Evolutionary conservation across 2,797 vertebrate species (phyloP), one percentile per base, ranked within the genome.

Genomic region (Gorsachius magnificus): DNA sequence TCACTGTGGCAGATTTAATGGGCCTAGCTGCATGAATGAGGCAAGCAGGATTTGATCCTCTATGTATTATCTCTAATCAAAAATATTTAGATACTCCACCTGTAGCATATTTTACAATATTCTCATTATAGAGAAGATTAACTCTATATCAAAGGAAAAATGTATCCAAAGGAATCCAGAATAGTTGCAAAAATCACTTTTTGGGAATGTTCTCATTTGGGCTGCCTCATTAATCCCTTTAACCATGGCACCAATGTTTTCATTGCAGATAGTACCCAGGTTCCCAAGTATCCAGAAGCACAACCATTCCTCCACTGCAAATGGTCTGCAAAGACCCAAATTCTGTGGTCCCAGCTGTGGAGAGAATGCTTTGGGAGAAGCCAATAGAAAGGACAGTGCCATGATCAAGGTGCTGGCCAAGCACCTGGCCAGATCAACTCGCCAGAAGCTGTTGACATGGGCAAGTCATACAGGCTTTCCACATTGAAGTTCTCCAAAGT

Each of bases 171-270:
- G 75, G 45, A 89, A 92, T 68, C 17, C 56, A 85, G 75, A 94
- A 83, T 28, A 91, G n/a, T 31, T 83, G 64, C 41, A 76, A 89
- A 81, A 92, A 56, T 74, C 12, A 1, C 56, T 66, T 92, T 87
- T 70, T 65, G 14, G 38, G 77, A 82, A 82, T 22, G 9, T 82
- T 87, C 81, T 90, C 45, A 56, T 85, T 85, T 85, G 56, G 60
- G 48, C 50, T 93, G 75, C 61, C 60, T 89, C 89, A 53, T 89
- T 85, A 94, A 90, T 90, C 63, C 66, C 56, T 92, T 93, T 93
- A 95, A 90, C 31, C 45, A 28, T 4, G 14, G 56, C 82, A 70
- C 11, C 89, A 68, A 24, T 29, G n/a, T 79, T 83, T 82, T 46
- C 76, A 78, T 45, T 89, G 74, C 58, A 69, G 66, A 50, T 25